A percentile compares a stretch with the other conserved stretches of the same genome.
phyloP scores from a whole-genome alignment of 2,797 vertebrate species.

The Sebastolobus altivelis region DNA sequence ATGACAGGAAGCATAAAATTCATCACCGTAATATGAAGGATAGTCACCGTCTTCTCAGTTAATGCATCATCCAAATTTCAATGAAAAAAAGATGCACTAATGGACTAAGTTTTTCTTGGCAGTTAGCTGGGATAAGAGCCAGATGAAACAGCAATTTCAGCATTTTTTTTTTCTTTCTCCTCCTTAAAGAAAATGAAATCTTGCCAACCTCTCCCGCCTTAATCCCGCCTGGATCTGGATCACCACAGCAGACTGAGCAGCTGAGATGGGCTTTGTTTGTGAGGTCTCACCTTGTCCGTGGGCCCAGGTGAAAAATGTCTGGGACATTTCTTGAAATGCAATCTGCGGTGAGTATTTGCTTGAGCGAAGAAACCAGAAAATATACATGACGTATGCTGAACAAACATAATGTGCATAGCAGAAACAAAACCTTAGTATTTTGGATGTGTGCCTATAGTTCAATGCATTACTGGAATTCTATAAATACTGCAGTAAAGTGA shows the following conservation, averaged over 20 bases:
- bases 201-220: conserved; percentile 21
- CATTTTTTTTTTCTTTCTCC: conserved; percentile 2
- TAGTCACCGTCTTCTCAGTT: conserved; percentile 13
- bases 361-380: conserved; percentile 6
- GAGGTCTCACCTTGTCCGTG: conserved; percentile 52
- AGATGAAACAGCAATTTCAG: conserved; percentile 45
- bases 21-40: background rate
- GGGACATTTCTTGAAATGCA: conserved; percentile 24
- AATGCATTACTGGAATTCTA: conserved; percentile 18
- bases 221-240: conserved; percentile 51
- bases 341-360: conserved; percentile 26
- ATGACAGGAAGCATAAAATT: background rate
- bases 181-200: conserved; percentile 49
- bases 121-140: conserved; percentile 31
- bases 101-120: conserved; percentile 39
- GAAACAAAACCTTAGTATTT: conserved; percentile 11
- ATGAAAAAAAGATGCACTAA: conserved; percentile 9
- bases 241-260: conserved; percentile 37
- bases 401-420: conserved; percentile 13
- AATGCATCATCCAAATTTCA: conserved; percentile 12
- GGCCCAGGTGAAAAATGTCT: conserved; percentile 33
- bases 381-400: conserved; percentile 19
- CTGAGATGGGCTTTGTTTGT: conserved; percentile 44
- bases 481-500: conserved; percentile 8
- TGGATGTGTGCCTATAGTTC: conserved; percentile 14